Evolutionary conservation across 2,888 invertebrate genomes (phyloP), one percentile per base, ranked within the genome.

Genomic region (Monoplex corrugatus): DNA sequence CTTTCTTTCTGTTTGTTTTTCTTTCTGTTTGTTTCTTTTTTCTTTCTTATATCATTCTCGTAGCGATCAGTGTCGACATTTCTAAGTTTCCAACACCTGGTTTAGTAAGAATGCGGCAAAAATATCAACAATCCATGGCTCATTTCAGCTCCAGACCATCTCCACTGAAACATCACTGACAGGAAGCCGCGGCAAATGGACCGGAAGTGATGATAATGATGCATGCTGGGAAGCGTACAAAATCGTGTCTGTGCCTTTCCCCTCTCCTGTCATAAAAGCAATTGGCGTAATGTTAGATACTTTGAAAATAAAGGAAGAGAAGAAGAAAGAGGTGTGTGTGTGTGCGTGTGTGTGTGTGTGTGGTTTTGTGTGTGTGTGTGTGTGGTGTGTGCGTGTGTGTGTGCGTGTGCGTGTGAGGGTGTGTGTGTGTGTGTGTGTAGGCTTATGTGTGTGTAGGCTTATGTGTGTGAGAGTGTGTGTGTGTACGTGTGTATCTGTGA

Each of bases 161-260:
- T 35, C 75, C 35, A 75, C 38, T 35, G 38, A 38, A 75, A 75
- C 16, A 35, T 75, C 35, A 38, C 75, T 38, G 38, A 75, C 75
- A 75, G 75, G 75, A 75, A 75, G 38, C 35, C 13, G 75, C 2
- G 38, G 75, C 35, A 35, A 75, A 75, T 75, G 75, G 38, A 75
- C 75, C 75, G 75, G 75, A 75, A 75, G 75, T 35, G 38, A 75
- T 38, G 75, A 75, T 75, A 75, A 75, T 38, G 75, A 68, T 8
- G 75, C 75, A 75, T 75, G 75, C 38, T 75, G 38, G 35, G 38
- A 19, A n/a, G n/a, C n/a, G n/a, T n/a, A n/a, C 50, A 50, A 50
- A 8, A 10, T 10, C 2, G 57, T 57, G 28, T 57, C 28, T 57
- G 8, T 16, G 8, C 63, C 8, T 23, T 23, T 28, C 28, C 13